Percentiles rank a stretch among this genome's conserved stretches.
Evolutionary conservation across 2,888 invertebrate species (phyloP).

Genomic region (Drosophila nigricruria): DNA sequence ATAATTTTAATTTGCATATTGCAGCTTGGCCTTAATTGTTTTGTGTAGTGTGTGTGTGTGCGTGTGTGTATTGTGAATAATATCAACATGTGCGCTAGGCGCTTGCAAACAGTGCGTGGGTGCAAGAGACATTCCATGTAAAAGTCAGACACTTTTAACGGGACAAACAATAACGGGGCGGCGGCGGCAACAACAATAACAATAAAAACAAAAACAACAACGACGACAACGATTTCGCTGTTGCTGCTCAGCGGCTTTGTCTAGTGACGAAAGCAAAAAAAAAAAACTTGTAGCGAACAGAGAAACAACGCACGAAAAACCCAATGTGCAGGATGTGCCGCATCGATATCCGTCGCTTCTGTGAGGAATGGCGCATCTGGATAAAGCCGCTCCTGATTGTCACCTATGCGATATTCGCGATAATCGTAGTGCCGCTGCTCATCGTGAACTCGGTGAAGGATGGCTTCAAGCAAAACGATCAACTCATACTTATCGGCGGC

Average conservation of each 20-base stretch:
- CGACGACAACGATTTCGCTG: slow-evolving; percentile 23
- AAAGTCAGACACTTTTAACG: too few relatives aligned
- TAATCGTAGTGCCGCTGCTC: slow-evolving; percentile 93
- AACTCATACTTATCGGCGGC: slow-evolving; percentile 93
- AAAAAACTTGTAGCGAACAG: slow-evolving; percentile 11
- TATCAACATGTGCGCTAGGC: slow-evolving; percentile 30
- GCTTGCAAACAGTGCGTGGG: slow-evolving; percentile 35
- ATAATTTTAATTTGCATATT: slow-evolving; percentile 31
- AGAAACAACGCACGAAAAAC: slow-evolving; percentile 19
- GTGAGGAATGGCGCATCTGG: slow-evolving; percentile 92
- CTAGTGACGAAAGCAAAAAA: slow-evolving; percentile 57
- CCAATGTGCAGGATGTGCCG: slow-evolving; percentile 67
- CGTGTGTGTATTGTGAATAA: slow-evolving; percentile 4
- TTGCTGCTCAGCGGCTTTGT: slow-evolving; percentile 44
- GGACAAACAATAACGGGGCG: slow-evolving; percentile 65
- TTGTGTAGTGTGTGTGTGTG: not conserved
- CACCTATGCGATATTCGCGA: slow-evolving; percentile 91
- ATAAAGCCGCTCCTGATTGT: slow-evolving; percentile 94
- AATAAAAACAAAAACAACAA: slow-evolving; percentile 16
- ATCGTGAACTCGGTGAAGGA: slow-evolving; percentile 92
- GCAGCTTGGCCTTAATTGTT: slow-evolving; percentile 20
- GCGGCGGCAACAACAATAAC: slow-evolving; percentile 50
- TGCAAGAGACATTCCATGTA: slow-evolving; percentile 41
- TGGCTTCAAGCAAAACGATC: slow-evolving; percentile 92
- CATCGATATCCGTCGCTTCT: slow-evolving; percentile 82